These are phyloP conservation scores for Drosophila flavopinicola DNA, from an alignment of 2,888 invertebrate genomes.

Conservation along the genomic window DNA sequence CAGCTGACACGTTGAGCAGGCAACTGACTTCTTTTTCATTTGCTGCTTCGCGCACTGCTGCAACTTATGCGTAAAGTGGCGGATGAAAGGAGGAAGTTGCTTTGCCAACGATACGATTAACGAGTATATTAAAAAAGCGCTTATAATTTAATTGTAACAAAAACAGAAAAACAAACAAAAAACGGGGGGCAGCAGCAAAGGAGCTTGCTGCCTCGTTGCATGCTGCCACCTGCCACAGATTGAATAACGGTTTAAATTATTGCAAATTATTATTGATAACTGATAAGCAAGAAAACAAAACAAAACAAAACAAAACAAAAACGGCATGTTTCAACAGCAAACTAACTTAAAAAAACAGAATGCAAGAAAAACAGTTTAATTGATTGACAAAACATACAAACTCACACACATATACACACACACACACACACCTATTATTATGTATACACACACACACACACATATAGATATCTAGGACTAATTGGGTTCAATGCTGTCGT, in stretches of 20 bases:
- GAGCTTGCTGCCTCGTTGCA: slow-evolving; percentile 30
- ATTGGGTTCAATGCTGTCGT: slow-evolving; percentile 74
- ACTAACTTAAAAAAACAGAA: slow-evolving; percentile 44
- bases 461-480: slow-evolving; percentile 48
- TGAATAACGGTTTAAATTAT: slow-evolving; percentile 69
- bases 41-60: slow-evolving; percentile 35
- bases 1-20: slow-evolving; percentile 11
- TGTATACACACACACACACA: slow-evolving; percentile 41
- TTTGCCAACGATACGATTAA: slow-evolving; percentile 38
- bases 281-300: slow-evolving; percentile 44
- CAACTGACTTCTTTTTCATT: neutral
- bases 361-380: slow-evolving; percentile 22
- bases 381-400: slow-evolving; percentile 34
- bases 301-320: slow-evolving; percentile 17
- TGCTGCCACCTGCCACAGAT: slow-evolving; percentile 22
- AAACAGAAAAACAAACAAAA: slow-evolving; percentile 24
- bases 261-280: slow-evolving; percentile 63
- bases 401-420: slow-evolving; percentile 35
- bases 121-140: slow-evolving; percentile 75
- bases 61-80: slow-evolving; percentile 30
- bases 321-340: slow-evolving; percentile 31
- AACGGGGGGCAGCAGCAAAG: slow-evolving; percentile 10
- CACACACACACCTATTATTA: slow-evolving; percentile 49
- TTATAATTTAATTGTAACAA: slow-evolving; percentile 74
- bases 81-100: neutral